These are phyloP conservation scores for Tiliqua scincoides DNA, from an alignment of 2,113 vertebrate species.

Conservation along the genomic window DNA sequence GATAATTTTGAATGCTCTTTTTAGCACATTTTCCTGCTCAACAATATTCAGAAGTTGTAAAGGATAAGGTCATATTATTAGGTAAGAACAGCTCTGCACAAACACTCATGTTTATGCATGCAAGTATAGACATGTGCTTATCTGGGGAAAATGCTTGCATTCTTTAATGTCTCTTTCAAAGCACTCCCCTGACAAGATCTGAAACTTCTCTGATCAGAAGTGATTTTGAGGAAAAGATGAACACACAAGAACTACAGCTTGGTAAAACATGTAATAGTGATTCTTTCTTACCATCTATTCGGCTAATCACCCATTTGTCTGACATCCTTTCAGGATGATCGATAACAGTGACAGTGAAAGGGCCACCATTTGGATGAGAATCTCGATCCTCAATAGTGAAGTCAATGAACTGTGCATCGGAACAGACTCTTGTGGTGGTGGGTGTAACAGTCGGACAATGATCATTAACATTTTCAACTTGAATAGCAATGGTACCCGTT, in stretches of 20 bases:
- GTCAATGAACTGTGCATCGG: constrained; percentile 68
- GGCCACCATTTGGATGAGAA: constrained; percentile 78
- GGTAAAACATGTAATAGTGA: background rate
- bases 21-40: too few species aligned
- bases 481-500: constrained; percentile 87
- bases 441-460: constrained; percentile 84
- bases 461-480: constrained; percentile 88
- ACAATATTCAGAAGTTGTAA: too few species aligned
- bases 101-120: too few species aligned
- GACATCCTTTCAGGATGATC: constrained; percentile 66
- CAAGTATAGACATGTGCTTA: too few species aligned
- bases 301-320: constrained; percentile 81
- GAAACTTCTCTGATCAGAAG: background rate
- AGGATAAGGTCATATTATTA: too few species aligned
- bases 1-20: too few species aligned
- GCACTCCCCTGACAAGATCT: background rate
- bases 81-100: background rate
- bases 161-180: background rate
- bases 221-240: background rate
- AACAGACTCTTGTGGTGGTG: constrained; percentile 76
- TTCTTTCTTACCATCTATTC: constrained; percentile 79
- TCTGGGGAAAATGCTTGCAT: background rate
- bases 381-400: constrained; percentile 85
- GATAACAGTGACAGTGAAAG: constrained; percentile 83
- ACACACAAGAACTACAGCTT: background rate